Evolutionary conservation across 2,797 vertebrate species (phyloP), one percentile per base, ranked within the genome.

Genomic region (Liparis tanakae): DNA sequence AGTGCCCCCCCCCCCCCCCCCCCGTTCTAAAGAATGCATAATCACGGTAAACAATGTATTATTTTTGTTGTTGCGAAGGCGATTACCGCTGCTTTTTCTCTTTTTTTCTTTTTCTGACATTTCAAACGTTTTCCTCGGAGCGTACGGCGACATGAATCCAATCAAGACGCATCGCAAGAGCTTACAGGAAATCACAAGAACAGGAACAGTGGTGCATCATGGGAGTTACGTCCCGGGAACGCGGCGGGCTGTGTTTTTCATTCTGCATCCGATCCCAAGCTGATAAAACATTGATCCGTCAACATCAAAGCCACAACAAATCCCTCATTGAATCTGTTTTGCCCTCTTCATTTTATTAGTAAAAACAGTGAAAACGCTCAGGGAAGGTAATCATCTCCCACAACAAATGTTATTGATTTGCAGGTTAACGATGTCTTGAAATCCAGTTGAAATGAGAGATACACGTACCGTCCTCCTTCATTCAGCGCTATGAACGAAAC

Each of bases 41-140:
- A 90, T 89, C 78, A 88, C 85, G 80, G 69, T 79, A 81, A 89
- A 85, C 77, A 83, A n/a, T n/a, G n/a, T n/a, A n/a, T n/a, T n/a
- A n/a, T n/a, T n/a, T n/a, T n/a, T n/a, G n/a, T n/a, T n/a, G n/a
- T n/a, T n/a, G n/a, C n/a, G n/a, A n/a, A 87, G 84, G 74, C 78
- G 86, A 75, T 82, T 78, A 66, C 51, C n/a, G n/a, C n/a, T n/a
- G n/a, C n/a, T n/a, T n/a, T n/a, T n/a, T n/a, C n/a, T n/a, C n/a
- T n/a, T n/a, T n/a, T n/a, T n/a, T n/a, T n/a, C n/a, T 59, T 67
- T 51, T 8, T 0, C 34, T 13, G 37, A 33, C 10, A 12, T 75
- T 76, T 79, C 10, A 69, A 18, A 77, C 70, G 53, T 76, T 78
- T 76, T 57, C 61, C 50, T 66, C 2, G 7, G 34, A 72, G 39